Conservation (phyloP, 2,888 invertebrate species). For the Tuberolachnus salignus region DNA sequence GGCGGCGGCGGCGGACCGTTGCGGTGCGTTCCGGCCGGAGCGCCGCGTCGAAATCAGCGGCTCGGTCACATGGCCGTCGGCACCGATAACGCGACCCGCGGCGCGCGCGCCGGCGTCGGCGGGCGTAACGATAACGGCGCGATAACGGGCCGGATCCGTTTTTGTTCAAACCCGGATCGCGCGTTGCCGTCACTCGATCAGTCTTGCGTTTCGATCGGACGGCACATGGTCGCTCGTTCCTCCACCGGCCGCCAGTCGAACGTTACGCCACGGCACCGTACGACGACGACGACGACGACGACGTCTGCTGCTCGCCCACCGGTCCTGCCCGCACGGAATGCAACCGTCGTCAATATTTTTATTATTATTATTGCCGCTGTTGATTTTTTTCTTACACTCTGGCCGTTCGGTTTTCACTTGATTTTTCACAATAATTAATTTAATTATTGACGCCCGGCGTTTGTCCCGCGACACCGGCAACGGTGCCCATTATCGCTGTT, state of each 20-base stretch:
- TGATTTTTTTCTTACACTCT: too few relatives aligned
- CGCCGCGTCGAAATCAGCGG: constrained; percentile 1
- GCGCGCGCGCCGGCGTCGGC: too few relatives aligned
- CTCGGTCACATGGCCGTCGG: constrained; percentile 30
- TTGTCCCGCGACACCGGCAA: too few relatives aligned
- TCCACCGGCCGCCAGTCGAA: not conserved
- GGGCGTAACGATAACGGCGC: not conserved
- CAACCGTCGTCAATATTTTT: too few relatives aligned
- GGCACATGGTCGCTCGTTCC: not conserved
- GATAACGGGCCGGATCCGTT: constrained; percentile 29
- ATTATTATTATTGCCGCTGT: too few relatives aligned
- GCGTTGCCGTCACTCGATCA: not conserved
- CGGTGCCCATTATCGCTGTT: too few relatives aligned
- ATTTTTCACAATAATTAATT: too few relatives aligned
- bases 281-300: not conserved
- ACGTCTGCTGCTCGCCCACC: not conserved
- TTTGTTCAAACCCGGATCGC: constrained; percentile 26
- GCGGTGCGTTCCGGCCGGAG: not conserved
- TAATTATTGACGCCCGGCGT: too few relatives aligned
- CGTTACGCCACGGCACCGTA: not conserved
- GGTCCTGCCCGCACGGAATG: too few relatives aligned
- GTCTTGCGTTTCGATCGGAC: constrained; percentile 35
- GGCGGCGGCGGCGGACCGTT: not conserved
- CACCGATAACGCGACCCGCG: not conserved
- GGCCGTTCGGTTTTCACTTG: too few relatives aligned